Evolutionary conservation across 2,888 invertebrate species (phyloP).

Genomic region (Pollenia griseotomentosa): DNA sequence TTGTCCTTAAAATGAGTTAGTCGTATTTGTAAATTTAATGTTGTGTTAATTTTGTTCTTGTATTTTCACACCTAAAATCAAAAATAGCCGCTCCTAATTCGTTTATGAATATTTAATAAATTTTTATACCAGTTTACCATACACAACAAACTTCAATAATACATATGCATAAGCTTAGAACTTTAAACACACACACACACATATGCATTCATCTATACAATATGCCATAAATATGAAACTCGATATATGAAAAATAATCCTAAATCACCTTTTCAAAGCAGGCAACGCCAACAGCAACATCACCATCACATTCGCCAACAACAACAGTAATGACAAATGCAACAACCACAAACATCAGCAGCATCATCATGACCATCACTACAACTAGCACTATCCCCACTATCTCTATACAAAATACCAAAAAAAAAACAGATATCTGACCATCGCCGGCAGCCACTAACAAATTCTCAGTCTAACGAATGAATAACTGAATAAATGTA

Average conservation of each 20-base stretch:
- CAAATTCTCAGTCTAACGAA: slow-evolving; percentile 28
- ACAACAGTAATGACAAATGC: not conserved
- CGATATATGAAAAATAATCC: slow-evolving; percentile 55
- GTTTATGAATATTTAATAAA: slow-evolving; percentile 67
- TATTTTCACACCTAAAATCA: slow-evolving; percentile 62
- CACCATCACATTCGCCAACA: not conserved
- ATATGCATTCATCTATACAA: not conserved
- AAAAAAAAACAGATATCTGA: slow-evolving; percentile 42
- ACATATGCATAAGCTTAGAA: slow-evolving; percentile 23
- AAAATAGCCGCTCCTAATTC: slow-evolving; percentile 49
- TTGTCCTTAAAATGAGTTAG: not conserved
- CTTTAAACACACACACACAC: not conserved
- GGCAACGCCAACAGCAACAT: slow-evolving; percentile 14
- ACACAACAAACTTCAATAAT: slow-evolving; percentile 27
- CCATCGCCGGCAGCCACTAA: slow-evolving; percentile 37
- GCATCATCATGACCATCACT: slow-evolving; percentile 25
- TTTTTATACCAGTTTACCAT: slow-evolving; percentile 56
- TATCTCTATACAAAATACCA: slow-evolving; percentile 36
- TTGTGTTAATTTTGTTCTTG: slow-evolving; percentile 34
- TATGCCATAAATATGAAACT: slow-evolving; percentile 34
- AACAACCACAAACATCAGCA: slow-evolving; percentile 27
- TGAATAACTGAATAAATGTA: slow-evolving; percentile 29
- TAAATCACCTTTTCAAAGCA: slow-evolving; percentile 64
- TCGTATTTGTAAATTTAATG: slow-evolving; percentile 19
- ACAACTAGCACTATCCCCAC: slow-evolving; percentile 24